Base-by-base conservation (phyloP, 92 coral and sea anemone species). In the Zoanthus gigantus region DNA sequence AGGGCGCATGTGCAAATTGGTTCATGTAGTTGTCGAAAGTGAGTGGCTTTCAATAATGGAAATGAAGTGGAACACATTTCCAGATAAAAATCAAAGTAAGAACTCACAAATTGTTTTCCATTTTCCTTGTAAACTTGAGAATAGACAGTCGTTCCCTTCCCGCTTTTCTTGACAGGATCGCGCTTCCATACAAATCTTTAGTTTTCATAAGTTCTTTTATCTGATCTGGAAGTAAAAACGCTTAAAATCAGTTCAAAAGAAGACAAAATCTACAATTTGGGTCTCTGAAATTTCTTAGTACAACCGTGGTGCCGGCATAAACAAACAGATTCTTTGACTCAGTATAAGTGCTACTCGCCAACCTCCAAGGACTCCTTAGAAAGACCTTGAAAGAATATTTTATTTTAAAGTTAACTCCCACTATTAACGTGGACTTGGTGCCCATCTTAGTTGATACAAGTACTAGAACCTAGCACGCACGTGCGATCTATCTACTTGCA, bases 111-210 rank as follows among this genome's bases (percentile, higher is more conserved):
- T 1, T 37, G 29, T 14, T 45, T 1, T 60, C 34, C 48, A 37
- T 47, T 83, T 47, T 30, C 66, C 75, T 81, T 46, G 75, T 67
- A 44, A 81, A 81, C 23, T 81, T 81, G 60, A 81, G 85, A 47
- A 81, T 81, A 7, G 85, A 81, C 13, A 81, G 52, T 29, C 75
- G 66, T 30, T 81, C 85, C 28, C 85, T 65, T 66, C 85, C 85
- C 18, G 85, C 85, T 50, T 81, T 81, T 66, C 85, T 81, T 63
- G 85, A 65, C 75, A 81, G 4, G 3, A 81, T 42, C 4, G 65
- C 60, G 42, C 54, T 81, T 14, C 85, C 85, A 2, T 29, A 47
- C 34, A 81, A 67, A 29, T 63, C 75, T 63, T 45, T 71, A 4
- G 65, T 56, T 9, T 46, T 57, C 73, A 81, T 67, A 7, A 18